A percentile compares a stretch with the other conserved stretches of the same genome.
Conservation (phyloP, 1,140 invertebrate genomes). For the Archivesica marissinica region DNA sequence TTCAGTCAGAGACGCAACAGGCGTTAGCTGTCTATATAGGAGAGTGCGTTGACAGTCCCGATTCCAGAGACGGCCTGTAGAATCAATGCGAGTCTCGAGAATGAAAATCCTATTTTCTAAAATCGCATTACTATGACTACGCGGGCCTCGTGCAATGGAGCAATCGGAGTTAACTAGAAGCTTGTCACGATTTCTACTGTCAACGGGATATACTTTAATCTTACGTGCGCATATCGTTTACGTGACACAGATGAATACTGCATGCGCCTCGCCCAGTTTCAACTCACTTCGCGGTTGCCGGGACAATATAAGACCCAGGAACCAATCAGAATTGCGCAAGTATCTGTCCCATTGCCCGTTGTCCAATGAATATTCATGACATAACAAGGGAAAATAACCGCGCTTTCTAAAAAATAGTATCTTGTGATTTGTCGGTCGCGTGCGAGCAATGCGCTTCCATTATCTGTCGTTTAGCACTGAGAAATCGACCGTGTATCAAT, state of each 20-base stretch:
- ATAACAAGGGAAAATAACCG: slow-evolving; percentile 26
- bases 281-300: slow-evolving; percentile 52
- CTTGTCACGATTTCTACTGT: slow-evolving; percentile 39
- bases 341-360: slow-evolving; percentile 48
- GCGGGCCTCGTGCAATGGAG: slow-evolving; percentile 27
- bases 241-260: slow-evolving; percentile 17
- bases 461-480: slow-evolving; percentile 36
- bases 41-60: background rate
- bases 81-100: slow-evolving; percentile 44
- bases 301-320: slow-evolving; percentile 45
- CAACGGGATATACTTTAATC: slow-evolving; percentile 55
- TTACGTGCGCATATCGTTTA: slow-evolving; percentile 15
- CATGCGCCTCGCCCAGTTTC: slow-evolving; percentile 60
- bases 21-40: background rate
- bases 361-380: slow-evolving; percentile 57
- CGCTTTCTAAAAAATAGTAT: background rate
- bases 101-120: slow-evolving; percentile 60
- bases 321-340: slow-evolving; percentile 52
- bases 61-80: background rate
- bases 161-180: slow-evolving; percentile 26
- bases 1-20: slow-evolving; percentile 3
- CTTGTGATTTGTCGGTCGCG: slow-evolving; percentile 45
- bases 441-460: slow-evolving; percentile 11
- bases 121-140: slow-evolving; percentile 61
- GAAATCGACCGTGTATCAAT: slow-evolving; percentile 37